These are phyloP conservation scores for Todiramphus saurophagus DNA, from an alignment of 2,113 vertebrate species.

Conservation along the genomic window DNA sequence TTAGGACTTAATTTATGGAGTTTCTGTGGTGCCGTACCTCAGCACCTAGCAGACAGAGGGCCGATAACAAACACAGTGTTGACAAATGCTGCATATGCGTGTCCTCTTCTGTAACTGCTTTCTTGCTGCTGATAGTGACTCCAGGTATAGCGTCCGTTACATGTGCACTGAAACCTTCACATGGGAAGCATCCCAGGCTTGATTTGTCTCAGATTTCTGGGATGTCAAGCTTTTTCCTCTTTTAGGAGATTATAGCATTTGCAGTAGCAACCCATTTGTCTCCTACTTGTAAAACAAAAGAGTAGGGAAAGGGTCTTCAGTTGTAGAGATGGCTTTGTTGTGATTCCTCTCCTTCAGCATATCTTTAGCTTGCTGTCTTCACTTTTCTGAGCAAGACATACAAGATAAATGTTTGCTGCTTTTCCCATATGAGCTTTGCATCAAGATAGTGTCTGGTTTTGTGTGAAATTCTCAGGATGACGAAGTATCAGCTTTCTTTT, in stretches of 20 bases:
- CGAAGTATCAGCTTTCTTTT: not conserved
- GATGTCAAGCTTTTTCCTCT: not conserved
- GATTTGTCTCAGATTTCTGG: not conserved
- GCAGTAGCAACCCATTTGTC: not conserved
- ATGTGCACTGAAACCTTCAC: not conserved
- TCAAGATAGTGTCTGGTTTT: not conserved
- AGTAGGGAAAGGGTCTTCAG: not conserved
- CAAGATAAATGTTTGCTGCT: not conserved
- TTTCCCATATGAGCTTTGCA: not conserved
- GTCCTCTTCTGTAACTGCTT: not conserved
- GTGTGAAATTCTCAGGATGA: not conserved
- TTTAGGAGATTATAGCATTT: not conserved
- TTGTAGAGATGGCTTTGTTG: not conserved
- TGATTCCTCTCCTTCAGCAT: not conserved
- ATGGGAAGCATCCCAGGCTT: not conserved
- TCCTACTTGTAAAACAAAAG: not conserved
- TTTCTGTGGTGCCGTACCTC: not conserved
- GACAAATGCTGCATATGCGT: accelerated
- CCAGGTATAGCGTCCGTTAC: not conserved
- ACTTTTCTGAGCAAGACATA: not conserved
- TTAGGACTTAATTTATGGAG: not conserved
- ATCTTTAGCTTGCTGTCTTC: not conserved
- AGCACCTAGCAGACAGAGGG: not conserved
- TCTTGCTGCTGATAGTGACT: not conserved
- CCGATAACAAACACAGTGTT: accelerated